These are phyloP conservation scores for Ganaspis sp. DNA, from an alignment of 1,140 invertebrate species.

Conservation along the genomic window DNA sequence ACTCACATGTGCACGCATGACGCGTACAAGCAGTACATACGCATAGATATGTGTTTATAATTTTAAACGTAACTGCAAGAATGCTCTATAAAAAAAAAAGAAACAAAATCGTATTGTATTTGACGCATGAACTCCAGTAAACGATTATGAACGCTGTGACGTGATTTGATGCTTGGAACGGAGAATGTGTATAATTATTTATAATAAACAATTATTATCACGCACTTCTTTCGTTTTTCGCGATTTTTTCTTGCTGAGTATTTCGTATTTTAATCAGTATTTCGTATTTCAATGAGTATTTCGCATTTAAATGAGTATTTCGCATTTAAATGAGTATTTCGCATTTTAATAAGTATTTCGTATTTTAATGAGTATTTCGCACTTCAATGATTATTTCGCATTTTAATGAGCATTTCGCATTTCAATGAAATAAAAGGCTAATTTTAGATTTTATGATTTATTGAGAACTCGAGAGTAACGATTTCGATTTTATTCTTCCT, in stretches of 20 bases:
- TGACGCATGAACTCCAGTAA: conserved; percentile 45
- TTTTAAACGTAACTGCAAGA: conserved; percentile 55
- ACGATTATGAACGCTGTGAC: conserved; percentile 38
- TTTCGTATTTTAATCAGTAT: too few relatives aligned
- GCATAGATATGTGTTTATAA: conserved; percentile 34
- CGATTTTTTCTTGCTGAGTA: background rate
- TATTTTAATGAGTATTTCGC: too few relatives aligned
- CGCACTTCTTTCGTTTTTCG: conserved; percentile 5
- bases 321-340: too few relatives aligned
- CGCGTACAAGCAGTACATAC: conserved; percentile 26
- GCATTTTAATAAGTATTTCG: too few relatives aligned
- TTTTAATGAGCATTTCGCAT: too few relatives aligned
- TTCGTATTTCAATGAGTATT: too few relatives aligned
- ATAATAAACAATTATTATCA: conserved; percentile 70
- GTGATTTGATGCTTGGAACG: conserved; percentile 58
- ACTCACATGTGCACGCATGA: conserved; percentile 25
- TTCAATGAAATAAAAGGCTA: too few relatives aligned
- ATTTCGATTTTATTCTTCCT: too few relatives aligned
- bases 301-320: too few relatives aligned
- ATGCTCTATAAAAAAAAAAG: conserved; percentile 37
- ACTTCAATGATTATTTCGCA: too few relatives aligned
- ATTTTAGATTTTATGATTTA: too few relatives aligned
- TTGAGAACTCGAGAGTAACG: too few relatives aligned
- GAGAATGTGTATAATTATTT: conserved; percentile 66
- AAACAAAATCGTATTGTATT: conserved; percentile 47